Percentiles rank a stretch among this genome's conserved stretches.
Conservation (phyloP, 2,113 vertebrate genomes). For the Shinisaurus crocodilurus region DNA sequence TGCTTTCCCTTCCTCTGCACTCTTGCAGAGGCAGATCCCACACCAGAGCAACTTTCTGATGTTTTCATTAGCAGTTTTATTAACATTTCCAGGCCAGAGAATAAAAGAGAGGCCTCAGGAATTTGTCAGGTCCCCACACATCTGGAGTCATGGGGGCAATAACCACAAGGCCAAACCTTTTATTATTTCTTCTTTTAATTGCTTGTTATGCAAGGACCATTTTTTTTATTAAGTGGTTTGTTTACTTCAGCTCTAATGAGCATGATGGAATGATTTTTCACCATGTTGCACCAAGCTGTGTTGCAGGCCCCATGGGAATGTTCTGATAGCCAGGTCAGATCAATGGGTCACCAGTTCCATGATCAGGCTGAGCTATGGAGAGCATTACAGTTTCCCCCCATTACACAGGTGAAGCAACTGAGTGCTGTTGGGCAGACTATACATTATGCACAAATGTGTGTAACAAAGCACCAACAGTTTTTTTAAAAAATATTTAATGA, state of each 20-base stretch:
- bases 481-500: neutral
- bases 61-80: neutral
- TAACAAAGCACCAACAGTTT: neutral
- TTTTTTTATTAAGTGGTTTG: slow-evolving; percentile 45
- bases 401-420: neutral
- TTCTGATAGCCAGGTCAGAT: neutral
- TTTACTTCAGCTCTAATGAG: slow-evolving; percentile 43
- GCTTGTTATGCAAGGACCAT: slow-evolving; percentile 56
- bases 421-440: neutral
- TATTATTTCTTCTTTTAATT: slow-evolving; percentile 54
- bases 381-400: neutral
- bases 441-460: neutral
- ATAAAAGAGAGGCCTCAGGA: slow-evolving; percentile 43
- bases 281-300: slow-evolving; percentile 4
- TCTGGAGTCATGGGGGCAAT: slow-evolving; percentile 61
- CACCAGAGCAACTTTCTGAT: neutral
- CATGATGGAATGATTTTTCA: slow-evolving; percentile 55
- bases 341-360: neutral
- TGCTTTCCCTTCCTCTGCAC: neutral
- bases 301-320: slow-evolving; percentile 13
- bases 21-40: neutral
- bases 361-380: neutral
- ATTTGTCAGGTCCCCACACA: slow-evolving; percentile 37
- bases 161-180: slow-evolving; percentile 49
- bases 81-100: slow-evolving; percentile 41